These are phyloP conservation scores for Scaptomyza reducta DNA, from an alignment of 2,888 invertebrate genomes.

Conservation along the genomic window DNA sequence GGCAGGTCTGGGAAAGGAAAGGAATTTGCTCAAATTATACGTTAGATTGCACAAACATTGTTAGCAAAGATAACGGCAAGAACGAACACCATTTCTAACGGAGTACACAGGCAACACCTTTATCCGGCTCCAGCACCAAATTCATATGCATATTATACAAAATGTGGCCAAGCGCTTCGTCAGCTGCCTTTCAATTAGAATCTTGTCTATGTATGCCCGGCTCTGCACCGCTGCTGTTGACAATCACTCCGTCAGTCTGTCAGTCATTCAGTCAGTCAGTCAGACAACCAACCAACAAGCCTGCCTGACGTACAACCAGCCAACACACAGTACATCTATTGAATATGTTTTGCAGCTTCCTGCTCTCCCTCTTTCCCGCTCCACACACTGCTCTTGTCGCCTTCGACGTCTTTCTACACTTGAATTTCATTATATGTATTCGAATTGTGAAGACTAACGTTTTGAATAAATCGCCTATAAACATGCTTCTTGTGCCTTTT, in stretches of 20 bases:
- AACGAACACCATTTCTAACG: slow-evolving; percentile 8
- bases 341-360: slow-evolving; percentile 27
- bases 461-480: background rate
- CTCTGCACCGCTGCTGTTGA: slow-evolving; percentile 34
- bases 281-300: slow-evolving; percentile 16
- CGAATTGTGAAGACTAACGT: background rate
- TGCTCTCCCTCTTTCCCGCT: background rate
- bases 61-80: slow-evolving; percentile 21
- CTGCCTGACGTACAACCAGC: background rate
- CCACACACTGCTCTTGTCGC: background rate
- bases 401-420: background rate
- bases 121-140: slow-evolving; percentile 22
- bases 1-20: too few species aligned
- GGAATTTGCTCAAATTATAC: slow-evolving; percentile 51
- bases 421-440: background rate
- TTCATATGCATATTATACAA: slow-evolving; percentile 43
- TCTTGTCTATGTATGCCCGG: slow-evolving; percentile 45
- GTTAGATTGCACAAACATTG: slow-evolving; percentile 53
- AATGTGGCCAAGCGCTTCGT: slow-evolving; percentile 31
- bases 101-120: slow-evolving; percentile 44
- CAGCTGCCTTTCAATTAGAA: slow-evolving; percentile 62
- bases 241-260: slow-evolving; percentile 13
- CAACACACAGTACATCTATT: slow-evolving; percentile 29
- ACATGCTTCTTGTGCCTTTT: too few species aligned
- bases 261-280: slow-evolving; percentile 15